phyloP scores from a whole-genome alignment of 92 coral and sea anemone species.

The Hydrozoanthus gracilis region DNA sequence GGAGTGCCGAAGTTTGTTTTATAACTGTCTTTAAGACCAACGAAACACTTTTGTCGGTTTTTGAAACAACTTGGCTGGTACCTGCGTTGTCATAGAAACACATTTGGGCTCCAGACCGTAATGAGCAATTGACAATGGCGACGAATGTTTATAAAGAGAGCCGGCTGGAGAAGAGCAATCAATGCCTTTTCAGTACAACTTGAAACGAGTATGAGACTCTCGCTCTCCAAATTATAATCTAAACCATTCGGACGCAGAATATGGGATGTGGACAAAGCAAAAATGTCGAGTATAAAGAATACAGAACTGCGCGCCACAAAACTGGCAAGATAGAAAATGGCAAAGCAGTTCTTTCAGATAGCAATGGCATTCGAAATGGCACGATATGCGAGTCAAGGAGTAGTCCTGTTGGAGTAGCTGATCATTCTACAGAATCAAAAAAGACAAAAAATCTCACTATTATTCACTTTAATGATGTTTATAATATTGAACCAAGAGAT shows the following conservation, averaged over 20 bases:
- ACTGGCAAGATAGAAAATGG: conserved; percentile 8
- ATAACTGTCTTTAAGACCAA: too few species aligned
- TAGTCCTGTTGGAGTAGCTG: neutral
- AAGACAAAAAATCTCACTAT: conserved; percentile 62
- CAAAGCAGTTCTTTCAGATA: neutral
- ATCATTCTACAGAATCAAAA: neutral
- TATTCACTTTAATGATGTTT: conserved; percentile 97
- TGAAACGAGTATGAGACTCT: neutral
- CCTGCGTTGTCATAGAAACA: conserved; percentile 32
- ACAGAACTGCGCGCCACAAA: conserved; percentile 7
- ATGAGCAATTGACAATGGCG: neutral
- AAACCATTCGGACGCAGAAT: neutral
- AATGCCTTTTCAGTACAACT: neutral
- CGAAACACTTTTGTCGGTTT: too few species aligned
- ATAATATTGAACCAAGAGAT: conserved; percentile 96
- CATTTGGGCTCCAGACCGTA: neutral
- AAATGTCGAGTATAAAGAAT: neutral
- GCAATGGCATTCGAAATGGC: neutral
- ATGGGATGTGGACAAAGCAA: conserved; percentile 45
- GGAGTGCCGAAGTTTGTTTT: too few species aligned
- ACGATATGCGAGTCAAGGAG: neutral
- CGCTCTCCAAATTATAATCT: neutral
- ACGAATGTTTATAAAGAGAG: neutral
- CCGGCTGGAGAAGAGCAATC: neutral
- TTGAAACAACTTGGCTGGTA: neutral